Conservation (phyloP, 2,888 invertebrate species). For the Petrolisthes manimaculis region DNA sequence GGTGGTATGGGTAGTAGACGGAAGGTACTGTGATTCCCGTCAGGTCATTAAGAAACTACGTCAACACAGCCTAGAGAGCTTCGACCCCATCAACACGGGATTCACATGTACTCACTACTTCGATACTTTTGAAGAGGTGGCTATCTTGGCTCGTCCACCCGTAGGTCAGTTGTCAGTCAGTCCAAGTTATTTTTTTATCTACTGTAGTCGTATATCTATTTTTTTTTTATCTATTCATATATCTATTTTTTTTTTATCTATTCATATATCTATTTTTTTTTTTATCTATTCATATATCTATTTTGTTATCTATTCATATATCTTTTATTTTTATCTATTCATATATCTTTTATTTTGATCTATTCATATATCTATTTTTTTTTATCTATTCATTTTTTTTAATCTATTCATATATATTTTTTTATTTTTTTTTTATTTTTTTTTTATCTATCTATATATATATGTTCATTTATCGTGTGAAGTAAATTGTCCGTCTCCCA, state of each 20-base stretch:
- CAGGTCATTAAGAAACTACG: conserved; percentile 88
- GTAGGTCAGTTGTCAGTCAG: conserved; percentile 71
- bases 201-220: conserved; percentile 3
- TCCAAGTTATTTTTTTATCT: background rate
- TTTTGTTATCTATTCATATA: background rate
- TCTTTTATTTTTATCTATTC: background rate
- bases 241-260: background rate
- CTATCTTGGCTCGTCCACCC: conserved; percentile 90
- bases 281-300: background rate
- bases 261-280: conserved; percentile 11
- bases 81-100: conserved; percentile 83
- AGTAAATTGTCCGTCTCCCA: background rate
- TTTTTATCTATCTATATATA: too few species aligned
- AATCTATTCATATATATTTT: background rate
- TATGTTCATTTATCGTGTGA: too few species aligned
- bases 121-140: conserved; percentile 77
- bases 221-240: background rate
- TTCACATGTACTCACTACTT: conserved; percentile 90
- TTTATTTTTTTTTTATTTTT: background rate
- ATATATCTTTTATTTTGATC: too few species aligned
- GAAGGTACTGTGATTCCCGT: conserved; percentile 85
- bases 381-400: background rate
- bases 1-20: conserved; percentile 90
- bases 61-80: conserved; percentile 85
- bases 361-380: conserved; percentile 14